Percentiles rank a stretch among this genome's conserved stretches.
These are phyloP conservation scores for Troglohyphantes excavatus DNA, from an alignment of 2,888 invertebrate genomes.

Conservation along the genomic window DNA sequence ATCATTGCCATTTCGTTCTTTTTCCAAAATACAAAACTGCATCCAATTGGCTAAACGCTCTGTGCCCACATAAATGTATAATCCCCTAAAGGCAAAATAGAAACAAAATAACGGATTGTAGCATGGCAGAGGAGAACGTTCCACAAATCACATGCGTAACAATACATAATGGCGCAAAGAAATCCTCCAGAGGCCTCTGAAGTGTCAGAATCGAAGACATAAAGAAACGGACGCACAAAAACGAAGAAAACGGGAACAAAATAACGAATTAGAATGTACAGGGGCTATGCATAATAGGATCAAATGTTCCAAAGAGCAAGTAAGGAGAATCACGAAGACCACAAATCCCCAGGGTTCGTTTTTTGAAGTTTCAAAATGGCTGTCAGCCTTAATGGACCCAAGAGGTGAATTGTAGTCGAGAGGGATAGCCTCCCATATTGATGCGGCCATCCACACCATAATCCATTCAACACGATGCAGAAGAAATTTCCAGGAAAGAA, in stretches of 20 bases:
- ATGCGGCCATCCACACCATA: neutral
- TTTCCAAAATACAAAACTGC: neutral
- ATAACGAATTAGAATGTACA: neutral
- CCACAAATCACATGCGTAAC: neutral
- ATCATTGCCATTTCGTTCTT: neutral
- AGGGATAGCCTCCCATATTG: neutral
- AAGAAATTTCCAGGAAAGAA: neutral
- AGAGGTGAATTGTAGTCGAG: neutral
- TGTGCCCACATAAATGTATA: neutral
- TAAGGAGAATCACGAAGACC: neutral
- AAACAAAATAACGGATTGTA: neutral
- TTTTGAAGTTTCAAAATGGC: neutral
- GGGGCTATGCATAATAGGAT: neutral
- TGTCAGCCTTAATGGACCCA: neutral
- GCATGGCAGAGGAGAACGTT: neutral
- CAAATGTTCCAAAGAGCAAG: neutral
- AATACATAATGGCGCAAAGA: neutral
- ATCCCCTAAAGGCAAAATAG: neutral
- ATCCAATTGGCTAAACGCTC: neutral
- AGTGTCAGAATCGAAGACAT: neutral
- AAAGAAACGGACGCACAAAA: neutral
- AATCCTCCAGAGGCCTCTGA: neutral
- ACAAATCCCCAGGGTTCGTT: neutral
- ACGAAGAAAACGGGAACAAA: neutral
- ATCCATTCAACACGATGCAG: slow-evolving; percentile 23